These are phyloP conservation scores for Tuberolachnus salignus DNA, from an alignment of 2,888 invertebrate species.

Conservation along the genomic window DNA sequence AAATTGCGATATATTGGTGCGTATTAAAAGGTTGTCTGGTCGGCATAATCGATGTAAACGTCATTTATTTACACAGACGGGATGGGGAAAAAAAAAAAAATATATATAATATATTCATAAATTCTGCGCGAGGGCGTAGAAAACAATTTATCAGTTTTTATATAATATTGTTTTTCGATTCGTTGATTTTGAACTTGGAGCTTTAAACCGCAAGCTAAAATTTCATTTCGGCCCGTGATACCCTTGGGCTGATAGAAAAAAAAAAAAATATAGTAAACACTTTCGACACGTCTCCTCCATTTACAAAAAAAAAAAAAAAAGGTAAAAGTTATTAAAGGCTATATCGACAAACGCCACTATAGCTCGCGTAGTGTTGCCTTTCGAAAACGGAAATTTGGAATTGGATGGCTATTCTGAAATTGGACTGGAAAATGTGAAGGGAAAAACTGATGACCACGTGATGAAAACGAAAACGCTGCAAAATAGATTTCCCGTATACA, in stretches of 20 bases:
- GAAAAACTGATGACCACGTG: slow-evolving; percentile 28
- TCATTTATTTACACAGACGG: no score
- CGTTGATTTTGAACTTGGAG: background rate
- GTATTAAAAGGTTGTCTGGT: no score
- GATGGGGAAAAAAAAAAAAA: no score
- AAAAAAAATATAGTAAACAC: slow-evolving; percentile 17
- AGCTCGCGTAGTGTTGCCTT: slow-evolving; percentile 5
- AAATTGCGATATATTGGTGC: no score
- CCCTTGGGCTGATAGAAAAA: background rate
- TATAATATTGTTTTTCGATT: background rate
- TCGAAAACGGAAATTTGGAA: slow-evolving; percentile 39
- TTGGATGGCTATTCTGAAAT: slow-evolving; percentile 27
- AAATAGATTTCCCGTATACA: slow-evolving; percentile 21
- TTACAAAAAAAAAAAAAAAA: background rate
- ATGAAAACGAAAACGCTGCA: slow-evolving; percentile 34
- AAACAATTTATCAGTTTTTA: background rate
- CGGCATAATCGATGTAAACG: no score
- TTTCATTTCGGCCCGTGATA: background rate
- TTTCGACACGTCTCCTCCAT: slow-evolving; percentile 15
- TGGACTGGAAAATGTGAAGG: slow-evolving; percentile 22
- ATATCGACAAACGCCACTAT: slow-evolving; percentile 25
- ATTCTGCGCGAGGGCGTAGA: no score
- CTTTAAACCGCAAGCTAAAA: background rate
- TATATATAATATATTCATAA: no score
- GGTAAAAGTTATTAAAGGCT: slow-evolving; percentile 31